These are phyloP conservation scores for Drosophila kepulauana DNA, from an alignment of 1,140 invertebrate species.

Conservation along the genomic window DNA sequence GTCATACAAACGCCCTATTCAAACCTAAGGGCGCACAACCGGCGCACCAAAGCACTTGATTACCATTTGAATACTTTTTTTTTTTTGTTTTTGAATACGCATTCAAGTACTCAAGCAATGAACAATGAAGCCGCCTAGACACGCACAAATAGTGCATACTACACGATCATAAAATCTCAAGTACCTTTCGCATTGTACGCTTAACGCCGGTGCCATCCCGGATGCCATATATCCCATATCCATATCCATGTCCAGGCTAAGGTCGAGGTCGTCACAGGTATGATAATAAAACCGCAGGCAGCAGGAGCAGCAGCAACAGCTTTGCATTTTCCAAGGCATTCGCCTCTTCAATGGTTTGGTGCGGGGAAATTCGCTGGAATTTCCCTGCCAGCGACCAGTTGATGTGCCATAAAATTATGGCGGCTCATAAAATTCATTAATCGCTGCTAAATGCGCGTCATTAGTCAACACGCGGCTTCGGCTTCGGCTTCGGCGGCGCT, in stretches of 20 bases:
- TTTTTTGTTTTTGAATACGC: slow-evolving; percentile 43
- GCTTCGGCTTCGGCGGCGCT: slow-evolving; percentile 40
- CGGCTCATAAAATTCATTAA: slow-evolving; percentile 81
- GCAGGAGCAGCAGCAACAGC: slow-evolving; percentile 5
- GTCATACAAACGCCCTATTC: slow-evolving; percentile 81
- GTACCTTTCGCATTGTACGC: slow-evolving; percentile 63
- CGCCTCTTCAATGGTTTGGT: slow-evolving; percentile 57
- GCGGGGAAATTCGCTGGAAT: slow-evolving; percentile 77
- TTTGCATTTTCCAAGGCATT: slow-evolving; percentile 42
- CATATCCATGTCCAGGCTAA: background rate
- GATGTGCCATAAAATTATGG: slow-evolving; percentile 83
- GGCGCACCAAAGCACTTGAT: slow-evolving; percentile 66
- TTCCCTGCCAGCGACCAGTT: slow-evolving; percentile 62
- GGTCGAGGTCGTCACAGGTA: slow-evolving; percentile 34
- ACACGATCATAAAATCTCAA: slow-evolving; percentile 73
- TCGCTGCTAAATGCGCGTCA: slow-evolving; percentile 83
- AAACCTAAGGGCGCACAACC: slow-evolving; percentile 62
- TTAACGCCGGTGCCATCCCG: slow-evolving; percentile 69
- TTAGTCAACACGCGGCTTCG: slow-evolving; percentile 74
- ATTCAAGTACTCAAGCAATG: background rate
- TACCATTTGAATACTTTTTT: slow-evolving; percentile 61
- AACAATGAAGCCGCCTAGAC: slow-evolving; percentile 19
- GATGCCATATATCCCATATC: background rate
- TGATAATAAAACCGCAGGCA: slow-evolving; percentile 73
- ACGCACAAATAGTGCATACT: background rate